Base-by-base conservation (phyloP, 1,140 invertebrate genomes). In the Caenorhabditis brenneri region DNA sequence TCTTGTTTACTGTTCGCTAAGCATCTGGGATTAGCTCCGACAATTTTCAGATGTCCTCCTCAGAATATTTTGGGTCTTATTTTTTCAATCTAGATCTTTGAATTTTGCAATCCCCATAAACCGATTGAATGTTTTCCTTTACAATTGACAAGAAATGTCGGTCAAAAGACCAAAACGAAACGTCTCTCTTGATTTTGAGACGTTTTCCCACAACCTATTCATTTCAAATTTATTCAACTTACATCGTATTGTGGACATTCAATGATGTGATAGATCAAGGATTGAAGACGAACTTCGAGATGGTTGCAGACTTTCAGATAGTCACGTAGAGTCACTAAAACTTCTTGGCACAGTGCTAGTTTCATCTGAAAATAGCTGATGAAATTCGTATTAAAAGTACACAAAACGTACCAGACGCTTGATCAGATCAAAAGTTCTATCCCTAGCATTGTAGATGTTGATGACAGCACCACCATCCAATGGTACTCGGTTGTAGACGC, bases 201-300 rank as follows among this genome's bases (percentile, higher is more conserved):
- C n/a, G n/a, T n/a, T n/a, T n/a, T n/a, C 15, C n/a, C 12, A n/a
- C 2, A 12, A n/a, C n/a, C n/a, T n/a, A n/a, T n/a, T 4, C 19
- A 55, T 12, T 27, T 55, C 24, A 58, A n/a, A 19, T 58, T 6
- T 58, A 58, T 19, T 51, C 6, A 36, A n/a, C 31, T 65, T 9
- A 65, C 58, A 36, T 65, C 58, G 19, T 65, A 65, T 65, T 65
- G 58, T 10, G 58, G 58, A 36, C 58, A 65, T 24, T 65, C 31
- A 5, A 31, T 31, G 5, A 65, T 65, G 33, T 65, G 58, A 36
- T 65, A 65, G 19, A 65, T 65, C n/a, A 65, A 31, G 15, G 58
- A 65, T 22, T 65, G 58, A 19, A 65, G 58, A 2, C 58, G 29
- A n/a, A 65, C 10, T 36, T 65, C 58, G 6, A 65, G 31, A 65